These are phyloP conservation scores for Ischnura elegans DNA, from an alignment of 2,888 invertebrate species.

Conservation along the genomic window DNA sequence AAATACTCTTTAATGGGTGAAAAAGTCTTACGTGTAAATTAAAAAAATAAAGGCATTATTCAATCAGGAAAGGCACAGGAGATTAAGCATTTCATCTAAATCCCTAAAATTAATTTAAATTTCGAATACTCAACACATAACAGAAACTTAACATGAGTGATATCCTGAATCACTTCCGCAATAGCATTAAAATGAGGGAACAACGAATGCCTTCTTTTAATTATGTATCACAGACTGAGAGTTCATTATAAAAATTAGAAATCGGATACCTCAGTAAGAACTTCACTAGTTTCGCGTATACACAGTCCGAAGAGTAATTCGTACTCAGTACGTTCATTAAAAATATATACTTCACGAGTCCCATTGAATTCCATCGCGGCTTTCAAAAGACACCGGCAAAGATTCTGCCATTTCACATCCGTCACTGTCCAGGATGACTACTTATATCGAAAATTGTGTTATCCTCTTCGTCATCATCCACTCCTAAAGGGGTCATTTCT, in stretches of 20 bases:
- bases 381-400: neutral
- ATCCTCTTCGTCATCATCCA: slow-evolving; percentile 78
- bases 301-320: neutral
- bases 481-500: slow-evolving; percentile 78
- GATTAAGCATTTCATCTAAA: neutral
- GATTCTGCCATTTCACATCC: neutral
- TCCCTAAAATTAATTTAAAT: neutral
- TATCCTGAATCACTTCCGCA: neutral
- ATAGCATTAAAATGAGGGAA: neutral
- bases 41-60: neutral
- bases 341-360: neutral
- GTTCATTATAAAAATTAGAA: slow-evolving; percentile 27
- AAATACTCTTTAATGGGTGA: neutral
- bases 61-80: neutral
- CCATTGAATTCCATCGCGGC: neutral
- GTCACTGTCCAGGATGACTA: slow-evolving; percentile 71
- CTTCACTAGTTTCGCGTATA: neutral
- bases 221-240: slow-evolving; percentile 46
- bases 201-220: slow-evolving; percentile 26
- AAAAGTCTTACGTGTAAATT: neutral
- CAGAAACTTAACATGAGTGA: neutral
- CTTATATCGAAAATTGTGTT: slow-evolving; percentile 77
- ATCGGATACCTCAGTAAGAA: neutral
- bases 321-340: neutral
- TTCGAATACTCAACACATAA: slow-evolving; percentile 6